phyloP scores from a whole-genome alignment of 1,140 invertebrate genomes.

The Euura saliciscinereae region DNA sequence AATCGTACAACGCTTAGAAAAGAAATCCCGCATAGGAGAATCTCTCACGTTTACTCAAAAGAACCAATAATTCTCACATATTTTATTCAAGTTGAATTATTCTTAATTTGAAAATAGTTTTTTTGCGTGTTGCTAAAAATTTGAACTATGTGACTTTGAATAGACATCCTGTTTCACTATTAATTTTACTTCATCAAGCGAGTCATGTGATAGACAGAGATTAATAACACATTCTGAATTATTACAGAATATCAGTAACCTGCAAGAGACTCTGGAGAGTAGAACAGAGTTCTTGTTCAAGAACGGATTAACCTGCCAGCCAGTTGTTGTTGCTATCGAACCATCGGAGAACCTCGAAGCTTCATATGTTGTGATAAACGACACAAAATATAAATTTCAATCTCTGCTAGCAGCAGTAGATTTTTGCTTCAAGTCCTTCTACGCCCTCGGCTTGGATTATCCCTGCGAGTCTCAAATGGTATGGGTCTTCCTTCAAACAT shows the following conservation, averaged over 20 bases:
- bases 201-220: too few relatives aligned
- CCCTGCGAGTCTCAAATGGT: not conserved
- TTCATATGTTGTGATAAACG: conserved; percentile 18
- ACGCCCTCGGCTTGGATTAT: not conserved
- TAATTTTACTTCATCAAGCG: too few relatives aligned
- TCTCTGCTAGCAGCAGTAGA: conserved; percentile 17
- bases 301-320: conserved; percentile 15
- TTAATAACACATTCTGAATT: too few relatives aligned
- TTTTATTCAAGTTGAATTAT: too few relatives aligned
- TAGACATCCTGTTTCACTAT: too few relatives aligned
- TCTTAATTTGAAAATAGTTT: too few relatives aligned
- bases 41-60: too few relatives aligned
- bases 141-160: too few relatives aligned
- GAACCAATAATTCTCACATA: too few relatives aligned
- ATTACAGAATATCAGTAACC: not conserved
- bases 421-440: conserved; percentile 24
- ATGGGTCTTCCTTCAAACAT: not conserved
- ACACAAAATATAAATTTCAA: conserved; percentile 12
- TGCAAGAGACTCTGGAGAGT: not conserved
- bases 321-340: conserved; percentile 21
- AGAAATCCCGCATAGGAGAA: too few relatives aligned
- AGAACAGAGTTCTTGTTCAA: conserved; percentile 11
- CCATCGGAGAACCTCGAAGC: conserved; percentile 7
- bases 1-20: too few relatives aligned
- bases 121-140: too few relatives aligned